These are phyloP conservation scores for Coreius guichenoti DNA, from an alignment of 2,797 vertebrate genomes.

Conservation along the genomic window DNA sequence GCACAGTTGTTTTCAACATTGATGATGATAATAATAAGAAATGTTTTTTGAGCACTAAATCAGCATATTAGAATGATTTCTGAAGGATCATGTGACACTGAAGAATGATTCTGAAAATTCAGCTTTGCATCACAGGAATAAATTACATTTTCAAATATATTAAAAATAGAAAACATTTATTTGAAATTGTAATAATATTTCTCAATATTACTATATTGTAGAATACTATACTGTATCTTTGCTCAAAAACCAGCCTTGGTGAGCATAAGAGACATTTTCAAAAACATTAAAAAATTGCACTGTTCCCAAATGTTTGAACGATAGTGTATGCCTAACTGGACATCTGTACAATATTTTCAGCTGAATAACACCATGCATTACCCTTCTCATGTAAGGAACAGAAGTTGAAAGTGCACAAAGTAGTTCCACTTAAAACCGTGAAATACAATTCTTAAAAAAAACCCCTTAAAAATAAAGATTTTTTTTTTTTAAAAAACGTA, in stretches of 20 bases:
- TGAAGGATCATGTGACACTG: neutral
- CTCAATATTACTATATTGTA: neutral
- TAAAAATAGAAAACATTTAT: neutral
- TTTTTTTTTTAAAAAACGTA: too few relatives aligned
- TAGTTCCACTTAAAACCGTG: neutral
- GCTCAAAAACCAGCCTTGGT: neutral
- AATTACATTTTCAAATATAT: neutral
- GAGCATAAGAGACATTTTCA: neutral
- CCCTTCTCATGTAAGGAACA: too few relatives aligned
- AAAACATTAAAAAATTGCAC: too few relatives aligned
- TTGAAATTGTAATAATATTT: neutral
- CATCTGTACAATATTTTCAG: too few relatives aligned
- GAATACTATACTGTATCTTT: neutral
- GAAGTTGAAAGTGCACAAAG: too few relatives aligned
- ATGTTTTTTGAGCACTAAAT: neutral
- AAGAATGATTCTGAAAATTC: too few relatives aligned
- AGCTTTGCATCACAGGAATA: neutral
- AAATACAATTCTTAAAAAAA: neutral
- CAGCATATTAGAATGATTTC: neutral
- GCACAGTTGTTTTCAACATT: neutral
- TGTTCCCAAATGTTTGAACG: too few relatives aligned
- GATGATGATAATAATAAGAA: neutral
- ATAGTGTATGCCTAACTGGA: too few relatives aligned
- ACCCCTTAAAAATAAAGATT: neutral
- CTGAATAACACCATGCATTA: too few relatives aligned